These are phyloP conservation scores for Anas platyrhynchos DNA, from an alignment of 2,113 vertebrate genomes.

Conservation along the genomic window DNA sequence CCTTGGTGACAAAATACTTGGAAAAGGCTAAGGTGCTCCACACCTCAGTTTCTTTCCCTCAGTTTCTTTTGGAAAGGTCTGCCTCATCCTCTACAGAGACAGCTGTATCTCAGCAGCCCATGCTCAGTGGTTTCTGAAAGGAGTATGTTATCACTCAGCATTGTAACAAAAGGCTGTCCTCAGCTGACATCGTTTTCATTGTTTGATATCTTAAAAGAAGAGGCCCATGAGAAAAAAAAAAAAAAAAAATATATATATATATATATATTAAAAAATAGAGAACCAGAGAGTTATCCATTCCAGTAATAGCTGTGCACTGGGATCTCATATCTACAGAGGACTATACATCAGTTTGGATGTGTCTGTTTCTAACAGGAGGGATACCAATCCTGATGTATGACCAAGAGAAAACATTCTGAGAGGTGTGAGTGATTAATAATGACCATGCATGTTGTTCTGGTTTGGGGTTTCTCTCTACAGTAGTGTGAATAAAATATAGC, in stretches of 20 bases:
- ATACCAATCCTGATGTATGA: slow-evolving; percentile 83
- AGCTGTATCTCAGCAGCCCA: background rate
- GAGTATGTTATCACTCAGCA: background rate
- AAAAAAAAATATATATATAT: background rate
- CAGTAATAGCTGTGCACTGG: background rate
- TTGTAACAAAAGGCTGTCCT: background rate
- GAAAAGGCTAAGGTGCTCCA: background rate
- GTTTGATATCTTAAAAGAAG: background rate
- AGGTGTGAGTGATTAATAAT: slow-evolving; percentile 91
- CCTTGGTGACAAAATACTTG: background rate
- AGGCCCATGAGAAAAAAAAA: background rate
- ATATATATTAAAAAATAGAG: background rate
- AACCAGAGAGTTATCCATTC: slow-evolving; percentile 33
- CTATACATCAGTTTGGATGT: slow-evolving; percentile 53
- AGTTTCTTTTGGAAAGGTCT: background rate
- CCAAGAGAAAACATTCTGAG: slow-evolving; percentile 87
- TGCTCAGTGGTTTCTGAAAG: background rate
- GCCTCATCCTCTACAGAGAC: background rate
- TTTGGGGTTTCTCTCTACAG: slow-evolving; percentile 78
- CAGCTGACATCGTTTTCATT: background rate
- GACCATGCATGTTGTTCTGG: slow-evolving; percentile 71
- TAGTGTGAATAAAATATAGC: slow-evolving; percentile 93
- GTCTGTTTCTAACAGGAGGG: slow-evolving; percentile 73
- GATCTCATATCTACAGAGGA: slow-evolving; percentile 5
- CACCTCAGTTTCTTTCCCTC: background rate